phyloP scores from a whole-genome alignment of 2,888 invertebrate genomes.

The Hylaea fasciaria region DNA sequence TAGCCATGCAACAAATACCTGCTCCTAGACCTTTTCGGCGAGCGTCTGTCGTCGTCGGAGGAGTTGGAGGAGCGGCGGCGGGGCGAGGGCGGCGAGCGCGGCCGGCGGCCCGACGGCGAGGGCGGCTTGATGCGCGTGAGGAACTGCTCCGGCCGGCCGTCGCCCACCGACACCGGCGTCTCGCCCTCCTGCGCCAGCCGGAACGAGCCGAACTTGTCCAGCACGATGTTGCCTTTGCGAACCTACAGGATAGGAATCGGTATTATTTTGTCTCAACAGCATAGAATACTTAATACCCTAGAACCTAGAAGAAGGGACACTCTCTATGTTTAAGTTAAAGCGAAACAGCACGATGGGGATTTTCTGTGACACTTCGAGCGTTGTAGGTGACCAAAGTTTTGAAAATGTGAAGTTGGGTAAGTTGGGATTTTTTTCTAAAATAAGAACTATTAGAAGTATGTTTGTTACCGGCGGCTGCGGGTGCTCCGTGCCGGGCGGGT shows the following conservation, averaged over 20 bases:
- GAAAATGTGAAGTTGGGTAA: too few relatives aligned
- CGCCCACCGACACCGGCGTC: slow-evolving; percentile 77
- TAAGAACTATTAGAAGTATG: too few relatives aligned
- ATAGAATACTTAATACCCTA: too few relatives aligned
- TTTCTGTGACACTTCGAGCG: too few relatives aligned
- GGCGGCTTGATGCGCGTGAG: slow-evolving; percentile 80
- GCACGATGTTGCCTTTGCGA: slow-evolving; percentile 85
- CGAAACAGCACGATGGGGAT: too few relatives aligned
- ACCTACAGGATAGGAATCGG: slow-evolving; percentile 56
- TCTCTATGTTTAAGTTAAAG: too few relatives aligned
- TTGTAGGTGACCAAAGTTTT: too few relatives aligned
- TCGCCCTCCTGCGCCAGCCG: slow-evolving; percentile 86
- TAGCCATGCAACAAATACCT: slow-evolving; percentile 54
- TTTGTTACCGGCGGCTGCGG: slow-evolving; percentile 60
- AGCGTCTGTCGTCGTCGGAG: slow-evolving; percentile 68
- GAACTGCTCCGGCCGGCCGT: slow-evolving; percentile 81
- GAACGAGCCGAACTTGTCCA: slow-evolving; percentile 90
- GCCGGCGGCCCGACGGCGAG: slow-evolving; percentile 69
- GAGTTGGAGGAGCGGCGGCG: slow-evolving; percentile 78
- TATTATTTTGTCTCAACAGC: too few relatives aligned
- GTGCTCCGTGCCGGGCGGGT: slow-evolving; percentile 84
- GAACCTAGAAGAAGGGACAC: too few relatives aligned
- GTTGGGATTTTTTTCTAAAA: too few relatives aligned
- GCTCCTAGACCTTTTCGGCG: slow-evolving; percentile 72
- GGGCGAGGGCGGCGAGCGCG: slow-evolving; percentile 76